phyloP scores from a whole-genome alignment of 2,113 vertebrate species.

The Aythya baeri region DNA sequence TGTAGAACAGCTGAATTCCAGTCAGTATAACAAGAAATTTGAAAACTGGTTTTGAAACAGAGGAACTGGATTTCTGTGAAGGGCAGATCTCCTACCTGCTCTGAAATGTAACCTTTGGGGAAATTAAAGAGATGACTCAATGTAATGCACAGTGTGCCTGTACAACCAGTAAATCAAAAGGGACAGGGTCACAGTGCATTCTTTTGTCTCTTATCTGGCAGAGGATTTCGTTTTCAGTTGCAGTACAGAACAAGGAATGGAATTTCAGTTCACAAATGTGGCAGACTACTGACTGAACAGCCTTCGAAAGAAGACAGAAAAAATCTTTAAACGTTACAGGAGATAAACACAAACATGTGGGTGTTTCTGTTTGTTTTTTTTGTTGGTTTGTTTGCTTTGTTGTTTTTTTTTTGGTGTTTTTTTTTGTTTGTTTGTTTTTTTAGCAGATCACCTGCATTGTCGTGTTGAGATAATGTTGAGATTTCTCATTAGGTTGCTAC shows the following conservation, averaged over 20 bases:
- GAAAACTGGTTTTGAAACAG: background rate
- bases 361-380: background rate
- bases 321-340: background rate
- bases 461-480: background rate
- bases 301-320: background rate
- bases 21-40: background rate
- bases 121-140: slow-evolving; percentile 22
- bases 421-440: background rate
- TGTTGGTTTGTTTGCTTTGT: no score
- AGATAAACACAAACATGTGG: background rate
- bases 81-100: background rate
- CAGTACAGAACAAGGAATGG: slow-evolving; percentile 16
- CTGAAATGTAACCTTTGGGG: background rate
- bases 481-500: background rate
- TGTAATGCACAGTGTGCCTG: background rate
- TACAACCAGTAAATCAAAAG: slow-evolving; percentile 60
- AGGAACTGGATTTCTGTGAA: slow-evolving; percentile 8
- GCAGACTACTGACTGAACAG: background rate
- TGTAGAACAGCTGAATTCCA: background rate
- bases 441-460: background rate
- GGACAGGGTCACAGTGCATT: slow-evolving; percentile 45
- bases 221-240: slow-evolving; percentile 42
- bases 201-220: slow-evolving; percentile 9
- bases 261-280: slow-evolving; percentile 5
- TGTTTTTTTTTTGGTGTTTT: no score